A percentile compares a stretch with the other conserved stretches of the same genome.
Evolutionary conservation across 2,797 vertebrate species (phyloP).

Genomic region (Pseudopleuronectes americanus): DNA sequence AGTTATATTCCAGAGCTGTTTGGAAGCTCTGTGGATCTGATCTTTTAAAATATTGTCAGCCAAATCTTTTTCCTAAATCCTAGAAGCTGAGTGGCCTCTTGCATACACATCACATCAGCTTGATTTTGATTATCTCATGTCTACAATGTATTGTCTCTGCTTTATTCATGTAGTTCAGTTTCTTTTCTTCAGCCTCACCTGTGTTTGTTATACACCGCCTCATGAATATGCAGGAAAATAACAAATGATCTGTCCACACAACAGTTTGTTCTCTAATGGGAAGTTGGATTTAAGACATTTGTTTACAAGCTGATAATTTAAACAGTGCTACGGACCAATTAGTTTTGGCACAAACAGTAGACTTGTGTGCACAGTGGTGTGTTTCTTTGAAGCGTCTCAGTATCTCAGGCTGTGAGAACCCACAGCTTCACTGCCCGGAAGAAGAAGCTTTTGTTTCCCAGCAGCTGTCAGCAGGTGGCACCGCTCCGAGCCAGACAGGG

Average conservation of each 20-base stretch:
- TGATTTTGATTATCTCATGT: not conserved
- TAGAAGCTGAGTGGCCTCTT: not conserved
- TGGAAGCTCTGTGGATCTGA: constrained; percentile 10
- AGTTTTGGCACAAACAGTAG: constrained; percentile 8
- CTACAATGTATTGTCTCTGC: not conserved
- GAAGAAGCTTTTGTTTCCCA: constrained; percentile 41
- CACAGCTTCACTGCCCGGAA: constrained; percentile 30
- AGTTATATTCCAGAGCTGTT: constrained; percentile 4
- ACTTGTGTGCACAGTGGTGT: not conserved
- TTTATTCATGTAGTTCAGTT: constrained; percentile 5
- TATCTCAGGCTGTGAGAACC: not conserved
- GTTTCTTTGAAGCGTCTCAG: not conserved
- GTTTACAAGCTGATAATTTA: constrained; percentile 12
- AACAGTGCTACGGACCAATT: constrained; percentile 8
- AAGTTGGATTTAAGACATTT: constrained; percentile 15
- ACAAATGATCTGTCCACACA: constrained; percentile 18
- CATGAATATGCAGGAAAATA: constrained; percentile 27
- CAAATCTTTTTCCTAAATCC: not conserved
- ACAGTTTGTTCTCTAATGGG: constrained; percentile 9
- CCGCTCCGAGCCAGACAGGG: constrained; percentile 36
- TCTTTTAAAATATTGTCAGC: constrained; percentile 14
- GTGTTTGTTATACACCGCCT: constrained; percentile 3
- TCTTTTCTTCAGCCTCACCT: not conserved
- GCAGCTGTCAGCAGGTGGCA: constrained; percentile 61
- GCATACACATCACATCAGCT: not conserved